These are phyloP conservation scores for Hyalella azteca DNA, from an alignment of 2,888 invertebrate genomes.

Conservation along the genomic window DNA sequence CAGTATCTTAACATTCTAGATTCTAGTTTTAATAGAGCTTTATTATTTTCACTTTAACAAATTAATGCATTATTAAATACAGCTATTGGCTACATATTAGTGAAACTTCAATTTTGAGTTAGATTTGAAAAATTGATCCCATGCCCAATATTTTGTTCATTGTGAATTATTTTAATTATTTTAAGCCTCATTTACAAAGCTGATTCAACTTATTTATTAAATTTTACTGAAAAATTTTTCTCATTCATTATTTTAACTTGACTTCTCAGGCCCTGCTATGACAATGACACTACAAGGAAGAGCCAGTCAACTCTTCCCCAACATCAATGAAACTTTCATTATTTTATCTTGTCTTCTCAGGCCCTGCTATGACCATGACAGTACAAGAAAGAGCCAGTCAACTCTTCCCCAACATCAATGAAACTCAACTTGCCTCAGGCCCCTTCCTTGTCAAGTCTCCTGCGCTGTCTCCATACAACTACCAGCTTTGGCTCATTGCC, in stretches of 20 bases:
- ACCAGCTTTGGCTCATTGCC: conserved; percentile 91
- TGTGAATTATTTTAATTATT: no score
- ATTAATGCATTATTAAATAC: no score
- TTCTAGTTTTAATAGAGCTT: no score
- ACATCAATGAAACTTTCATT: conserved; percentile 66
- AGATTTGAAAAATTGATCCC: no score
- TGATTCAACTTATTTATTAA: no score
- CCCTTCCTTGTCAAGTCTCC: conserved; percentile 88
- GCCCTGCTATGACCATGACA: conserved; percentile 78
- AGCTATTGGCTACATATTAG: no score
- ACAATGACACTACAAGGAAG: conserved; percentile 72
- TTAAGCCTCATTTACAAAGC: no score
- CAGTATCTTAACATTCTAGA: no score
- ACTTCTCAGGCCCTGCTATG: conserved; percentile 74
- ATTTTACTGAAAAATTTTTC: no score
- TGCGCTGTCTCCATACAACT: conserved; percentile 83
- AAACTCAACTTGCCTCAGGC: conserved; percentile 68
- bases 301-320: conserved; percentile 65
- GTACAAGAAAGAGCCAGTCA: conserved; percentile 69
- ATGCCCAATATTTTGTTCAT: no score
- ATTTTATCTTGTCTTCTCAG: conserved; percentile 63
- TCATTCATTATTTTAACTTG: not conserved
- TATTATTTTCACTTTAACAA: no score
- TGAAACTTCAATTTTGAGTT: no score
- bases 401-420: conserved; percentile 64